Conservation (phyloP, 2,797 vertebrate species). For the Myotis pilosus region DNA sequence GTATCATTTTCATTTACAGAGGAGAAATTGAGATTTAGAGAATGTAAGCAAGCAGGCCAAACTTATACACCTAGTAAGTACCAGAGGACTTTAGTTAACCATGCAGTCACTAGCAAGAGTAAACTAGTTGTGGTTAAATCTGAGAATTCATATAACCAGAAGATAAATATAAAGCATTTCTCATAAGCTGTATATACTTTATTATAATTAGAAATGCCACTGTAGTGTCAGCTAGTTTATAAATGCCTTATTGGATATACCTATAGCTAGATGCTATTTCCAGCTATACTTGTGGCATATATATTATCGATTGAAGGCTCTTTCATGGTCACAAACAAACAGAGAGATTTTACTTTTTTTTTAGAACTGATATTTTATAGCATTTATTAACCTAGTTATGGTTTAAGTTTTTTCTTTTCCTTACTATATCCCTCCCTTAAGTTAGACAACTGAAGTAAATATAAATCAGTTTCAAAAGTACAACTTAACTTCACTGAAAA, state of each 20-base stretch:
- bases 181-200: not conserved
- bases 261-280: not conserved
- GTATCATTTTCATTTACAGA: not conserved
- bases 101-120: not conserved
- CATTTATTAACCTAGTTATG: not conserved
- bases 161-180: slow-evolving; percentile 24
- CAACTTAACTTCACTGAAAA: not conserved
- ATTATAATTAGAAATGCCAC: not conserved
- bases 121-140: not conserved
- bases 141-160: not conserved
- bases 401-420: not conserved
- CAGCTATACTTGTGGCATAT: not conserved
- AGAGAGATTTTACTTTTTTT: not conserved
- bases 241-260: not conserved
- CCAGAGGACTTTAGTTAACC: not conserved
- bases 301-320: not conserved
- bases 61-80: not conserved
- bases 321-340: not conserved
- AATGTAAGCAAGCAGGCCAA: not conserved
- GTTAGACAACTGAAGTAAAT: not conserved
- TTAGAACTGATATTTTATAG: not conserved
- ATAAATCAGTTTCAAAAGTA: not conserved
- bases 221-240: not conserved
- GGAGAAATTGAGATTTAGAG: not conserved
- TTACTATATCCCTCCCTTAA: not conserved